Evolutionary conservation across 1,140 invertebrate species (phyloP), one percentile per base, ranked within the genome.

Genomic region (Anastrepha ludens): DNA sequence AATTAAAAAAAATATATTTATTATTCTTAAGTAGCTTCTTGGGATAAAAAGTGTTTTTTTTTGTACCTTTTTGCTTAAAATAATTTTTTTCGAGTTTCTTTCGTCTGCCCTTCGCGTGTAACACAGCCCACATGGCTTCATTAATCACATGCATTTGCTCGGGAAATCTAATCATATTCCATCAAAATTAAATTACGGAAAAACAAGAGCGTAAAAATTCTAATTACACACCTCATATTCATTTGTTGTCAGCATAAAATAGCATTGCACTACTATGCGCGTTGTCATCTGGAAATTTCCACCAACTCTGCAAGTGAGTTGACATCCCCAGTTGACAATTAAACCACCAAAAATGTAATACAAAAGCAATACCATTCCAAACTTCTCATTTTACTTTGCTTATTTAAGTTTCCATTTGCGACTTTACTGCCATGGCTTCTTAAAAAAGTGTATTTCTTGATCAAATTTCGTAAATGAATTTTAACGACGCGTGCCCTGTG

Each of bases 141-240:
- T 55, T 55, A 62, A 62, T 62, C 15, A 62, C 8, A 62, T n/a
- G 60, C 15, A 7, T 13, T 62, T 62, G 7, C 15, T 13, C 60
- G 8, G 5, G 0, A n/a, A 74, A 47, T 74, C 29, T 29, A 47
- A n/a, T 44, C 67, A 74, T 74, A 74, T 74, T 91, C 91, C 88
- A 89, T 91, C 90, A 92, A 91, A 92, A 92, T 92, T 92, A 87
- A 92, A 92, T 92, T 92, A 91, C 91, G 90, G 88, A 85, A 89
- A 88, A 90, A 91, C 89, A 92, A 90, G 89, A 90, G 90, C 91
- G 91, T 92, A 91, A 91, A 91, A 90, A 91, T 92, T 89, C 90
- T 92, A 92, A 92, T 92, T 92, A 92, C 90, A 92, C 91, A 92
- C 91, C 91, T 92, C 91, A 92, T 92, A 90, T 91, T 92, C 91